A percentile compares a stretch with the other conserved stretches of the same genome.
Conservation (phyloP, 2,113 vertebrate genomes). For the Serinus canaria region DNA sequence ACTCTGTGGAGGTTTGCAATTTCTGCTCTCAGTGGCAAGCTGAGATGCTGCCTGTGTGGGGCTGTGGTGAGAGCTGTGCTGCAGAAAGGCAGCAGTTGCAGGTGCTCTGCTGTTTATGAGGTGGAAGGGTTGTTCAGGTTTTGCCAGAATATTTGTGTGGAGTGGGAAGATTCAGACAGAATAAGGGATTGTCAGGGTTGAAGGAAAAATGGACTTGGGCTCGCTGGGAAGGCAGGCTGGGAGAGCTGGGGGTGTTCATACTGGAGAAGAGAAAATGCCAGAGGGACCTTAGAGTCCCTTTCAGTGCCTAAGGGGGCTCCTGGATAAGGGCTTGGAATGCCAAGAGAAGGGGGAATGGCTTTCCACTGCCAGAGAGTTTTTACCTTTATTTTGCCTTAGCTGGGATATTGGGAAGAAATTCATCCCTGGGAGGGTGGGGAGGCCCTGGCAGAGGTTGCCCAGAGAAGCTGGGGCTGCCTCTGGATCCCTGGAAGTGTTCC, state of each 20-base stretch:
- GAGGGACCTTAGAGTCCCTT: neutral
- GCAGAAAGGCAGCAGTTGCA: neutral
- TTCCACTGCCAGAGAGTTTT: neutral
- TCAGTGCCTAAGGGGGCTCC: neutral
- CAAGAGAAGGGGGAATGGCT: neutral
- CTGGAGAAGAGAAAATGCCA: neutral
- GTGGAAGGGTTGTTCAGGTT: neutral
- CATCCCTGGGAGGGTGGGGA: fast-evolving
- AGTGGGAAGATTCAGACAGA: neutral
- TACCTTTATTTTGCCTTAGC: neutral
- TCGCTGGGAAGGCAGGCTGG: neutral
- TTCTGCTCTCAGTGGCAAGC: neutral
- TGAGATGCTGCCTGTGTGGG: neutral
- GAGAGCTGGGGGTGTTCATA: neutral
- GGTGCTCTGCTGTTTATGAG: neutral
- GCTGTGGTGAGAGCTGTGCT: neutral
- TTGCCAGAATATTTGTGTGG: neutral
- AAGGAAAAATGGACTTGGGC: neutral
- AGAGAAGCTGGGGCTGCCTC: neutral
- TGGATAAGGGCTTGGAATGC: neutral
- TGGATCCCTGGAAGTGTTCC: neutral
- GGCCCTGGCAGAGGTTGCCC: neutral
- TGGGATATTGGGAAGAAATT: neutral
- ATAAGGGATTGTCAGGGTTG: neutral
- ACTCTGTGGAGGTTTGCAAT: neutral